phyloP scores from a whole-genome alignment of 2,888 invertebrate genomes.

The Lithophane ornitopus region DNA sequence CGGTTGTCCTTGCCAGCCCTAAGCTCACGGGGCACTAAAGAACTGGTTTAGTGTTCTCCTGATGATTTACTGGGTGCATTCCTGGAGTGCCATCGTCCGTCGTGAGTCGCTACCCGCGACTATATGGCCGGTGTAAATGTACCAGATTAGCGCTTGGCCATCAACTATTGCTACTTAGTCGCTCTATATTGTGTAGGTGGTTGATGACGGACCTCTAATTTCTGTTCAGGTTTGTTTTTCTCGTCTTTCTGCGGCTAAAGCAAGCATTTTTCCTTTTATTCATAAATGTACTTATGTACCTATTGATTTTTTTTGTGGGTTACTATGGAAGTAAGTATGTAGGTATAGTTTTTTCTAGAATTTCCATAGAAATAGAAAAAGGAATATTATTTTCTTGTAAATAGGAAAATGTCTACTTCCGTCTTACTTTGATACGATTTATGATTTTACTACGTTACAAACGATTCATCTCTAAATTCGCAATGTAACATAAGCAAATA shows the following conservation, averaged over 20 bases:
- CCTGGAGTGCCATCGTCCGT: constrained; percentile 76
- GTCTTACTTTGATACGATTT: neutral
- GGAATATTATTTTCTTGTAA: neutral
- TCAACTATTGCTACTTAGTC: constrained; percentile 70
- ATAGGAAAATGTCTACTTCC: neutral
- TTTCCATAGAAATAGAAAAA: neutral
- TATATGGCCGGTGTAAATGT: constrained; percentile 78
- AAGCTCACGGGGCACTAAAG: constrained; percentile 77
- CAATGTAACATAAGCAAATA: constrained; percentile 33
- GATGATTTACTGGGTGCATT: constrained; percentile 89
- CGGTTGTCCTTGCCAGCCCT: constrained; percentile 65
- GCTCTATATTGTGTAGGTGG: constrained; percentile 13
- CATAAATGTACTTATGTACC: neutral
- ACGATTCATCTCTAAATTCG: constrained; percentile 17
- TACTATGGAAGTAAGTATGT: neutral
- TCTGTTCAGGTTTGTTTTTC: neutral
- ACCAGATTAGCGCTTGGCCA: constrained; percentile 75
- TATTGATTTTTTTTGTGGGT: no score
- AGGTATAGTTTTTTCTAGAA: neutral
- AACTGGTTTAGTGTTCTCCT: constrained; percentile 82
- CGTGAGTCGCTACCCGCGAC: constrained; percentile 56
- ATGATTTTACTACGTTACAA: neutral
- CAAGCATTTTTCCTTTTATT: neutral
- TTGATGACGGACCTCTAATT: neutral
- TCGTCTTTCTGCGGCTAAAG: neutral